Evolutionary conservation across 2,113 vertebrate species (phyloP), one percentile per base, ranked within the genome.

Genomic region (Muntiacus reevesi): DNA sequence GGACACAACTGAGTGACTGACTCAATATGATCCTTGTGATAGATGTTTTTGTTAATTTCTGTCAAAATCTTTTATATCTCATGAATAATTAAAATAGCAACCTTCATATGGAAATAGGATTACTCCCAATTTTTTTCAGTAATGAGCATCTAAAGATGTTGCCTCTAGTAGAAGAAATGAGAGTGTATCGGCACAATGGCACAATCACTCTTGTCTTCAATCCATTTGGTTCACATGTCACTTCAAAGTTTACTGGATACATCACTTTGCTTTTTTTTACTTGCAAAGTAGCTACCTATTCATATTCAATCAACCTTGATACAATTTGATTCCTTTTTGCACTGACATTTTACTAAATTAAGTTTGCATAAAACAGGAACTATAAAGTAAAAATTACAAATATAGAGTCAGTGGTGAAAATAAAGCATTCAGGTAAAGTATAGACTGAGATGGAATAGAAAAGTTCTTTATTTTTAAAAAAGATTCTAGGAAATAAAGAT

Each of bases 11-110:
- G 71, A 76, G 71, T 43, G 28, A 1, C 21, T 59, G 47, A 59
- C 15, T n/a, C 45, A 23, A 10, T 33, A 28, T 60, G 13, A 82
- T 17, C 9, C 62, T 40, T 50, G 28, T 83, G 50, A 86, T 40
- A 55, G 76, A 78, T 81, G 4, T 15, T 45, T 98, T 94, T 50
- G 25, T 84, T 89, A 93, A 74, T 82, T 90, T 95, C 54, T 67
- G 25, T 84, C 25, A 71, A 62, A 87, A 89, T 59, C 30, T 74
- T 91, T 87, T 79, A 47, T 33, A 54, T 57, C 59, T 2, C 4
- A 64, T 78, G 67, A 92, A 25, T 89, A 91, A 74, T 71, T 93
- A 76, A 87, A 90, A 30, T n/a, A 64, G 28, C n/a, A 92, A 45
- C 10, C 5, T 78, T 94, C 30, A 50, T 62, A 30, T 23, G 59